Conservation (phyloP, 2,888 invertebrate genomes). For the Punctoribates punctum region DNA sequence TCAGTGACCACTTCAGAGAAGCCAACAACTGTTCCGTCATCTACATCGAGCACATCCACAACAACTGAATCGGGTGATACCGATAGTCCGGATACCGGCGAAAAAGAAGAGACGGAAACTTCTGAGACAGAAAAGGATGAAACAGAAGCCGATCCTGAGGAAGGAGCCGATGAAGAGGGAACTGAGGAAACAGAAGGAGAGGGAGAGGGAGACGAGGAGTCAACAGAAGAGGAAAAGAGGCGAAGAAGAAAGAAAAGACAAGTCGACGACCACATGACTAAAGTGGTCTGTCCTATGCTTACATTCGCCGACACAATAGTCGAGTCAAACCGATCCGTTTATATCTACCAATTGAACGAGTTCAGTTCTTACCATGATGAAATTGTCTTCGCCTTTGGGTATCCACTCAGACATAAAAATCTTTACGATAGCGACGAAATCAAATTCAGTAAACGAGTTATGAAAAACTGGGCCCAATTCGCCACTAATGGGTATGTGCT, state of each 20-base stretch:
- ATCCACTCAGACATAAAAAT: slow-evolving; percentile 27
- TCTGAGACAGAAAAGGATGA: background rate
- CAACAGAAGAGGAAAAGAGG: background rate
- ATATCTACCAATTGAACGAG: slow-evolving; percentile 27
- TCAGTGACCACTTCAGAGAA: background rate
- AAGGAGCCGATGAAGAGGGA: background rate
- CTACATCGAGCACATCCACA: background rate
- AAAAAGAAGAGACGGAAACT: background rate
- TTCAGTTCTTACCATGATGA: slow-evolving; percentile 20
- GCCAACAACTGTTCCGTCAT: background rate
- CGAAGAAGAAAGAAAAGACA: background rate
- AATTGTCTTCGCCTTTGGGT: slow-evolving; percentile 26
- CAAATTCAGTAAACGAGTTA: slow-evolving; percentile 24
- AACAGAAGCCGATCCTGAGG: no score
- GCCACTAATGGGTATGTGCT: slow-evolving; percentile 14
- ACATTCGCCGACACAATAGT: background rate
- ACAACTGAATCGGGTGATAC: background rate
- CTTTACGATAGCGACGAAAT: slow-evolving; percentile 23
- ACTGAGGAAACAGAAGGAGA: background rate
- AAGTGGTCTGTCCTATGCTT: slow-evolving; percentile 15
- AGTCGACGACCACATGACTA: background rate
- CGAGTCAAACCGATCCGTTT: background rate
- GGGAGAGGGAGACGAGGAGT: background rate
- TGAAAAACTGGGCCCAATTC: slow-evolving; percentile 33
- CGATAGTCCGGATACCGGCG: background rate